phyloP scores from a whole-genome alignment of 2,888 invertebrate genomes.

The Saturnia japonica region DNA sequence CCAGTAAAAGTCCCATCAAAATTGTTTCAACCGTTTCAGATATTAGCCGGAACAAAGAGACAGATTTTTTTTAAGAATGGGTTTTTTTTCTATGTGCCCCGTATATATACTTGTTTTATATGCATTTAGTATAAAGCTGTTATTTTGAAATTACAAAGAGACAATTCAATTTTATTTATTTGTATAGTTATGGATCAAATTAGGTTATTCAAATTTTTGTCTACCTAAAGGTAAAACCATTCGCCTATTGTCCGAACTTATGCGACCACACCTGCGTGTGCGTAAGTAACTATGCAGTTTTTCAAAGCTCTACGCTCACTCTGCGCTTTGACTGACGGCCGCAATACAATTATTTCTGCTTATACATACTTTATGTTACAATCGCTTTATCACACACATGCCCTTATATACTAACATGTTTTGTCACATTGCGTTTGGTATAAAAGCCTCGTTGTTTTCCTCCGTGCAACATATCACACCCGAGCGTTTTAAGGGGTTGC shows the following conservation, averaged over 20 bases:
- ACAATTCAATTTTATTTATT: too few relatives aligned
- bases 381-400: slow-evolving; percentile 53
- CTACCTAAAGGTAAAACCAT: not conserved
- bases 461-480: slow-evolving; percentile 50
- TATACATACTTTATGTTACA: slow-evolving; percentile 46
- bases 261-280: slow-evolving; percentile 33
- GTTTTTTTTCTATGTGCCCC: too few relatives aligned
- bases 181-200: not conserved
- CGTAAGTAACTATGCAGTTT: slow-evolving; percentile 26
- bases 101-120: too few relatives aligned
- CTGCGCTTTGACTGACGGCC: slow-evolving; percentile 19
- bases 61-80: too few relatives aligned
- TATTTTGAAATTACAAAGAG: too few relatives aligned
- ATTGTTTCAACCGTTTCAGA: too few relatives aligned
- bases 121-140: too few relatives aligned
- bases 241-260: slow-evolving; percentile 37
- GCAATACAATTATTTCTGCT: slow-evolving; percentile 43
- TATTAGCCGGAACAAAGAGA: too few relatives aligned
- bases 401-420: slow-evolving; percentile 46
- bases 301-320: slow-evolving; percentile 34
- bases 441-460: slow-evolving; percentile 59
- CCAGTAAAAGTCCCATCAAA: too few relatives aligned
- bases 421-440: slow-evolving; percentile 50
- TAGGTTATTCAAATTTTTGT: not conserved
- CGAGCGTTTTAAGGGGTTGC: slow-evolving; percentile 51